Evolutionary conservation across 1,140 invertebrate genomes (phyloP).

Genomic region (Condylostylus longicornis): DNA sequence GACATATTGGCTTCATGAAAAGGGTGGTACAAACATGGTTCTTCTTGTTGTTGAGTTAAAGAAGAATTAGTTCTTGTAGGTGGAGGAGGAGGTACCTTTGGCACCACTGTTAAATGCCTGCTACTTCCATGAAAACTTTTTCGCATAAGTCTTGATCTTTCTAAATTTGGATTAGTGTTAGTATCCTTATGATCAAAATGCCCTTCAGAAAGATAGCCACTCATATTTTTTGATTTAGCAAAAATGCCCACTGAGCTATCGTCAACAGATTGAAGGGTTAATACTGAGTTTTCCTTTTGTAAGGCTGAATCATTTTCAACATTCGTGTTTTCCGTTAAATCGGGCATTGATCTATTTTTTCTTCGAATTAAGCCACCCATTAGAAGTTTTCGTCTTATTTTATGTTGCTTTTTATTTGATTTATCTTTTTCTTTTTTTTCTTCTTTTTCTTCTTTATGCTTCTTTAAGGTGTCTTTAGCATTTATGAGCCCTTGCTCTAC

Average conservation of each 20-base stretch:
- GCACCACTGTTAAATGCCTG: slow-evolving; percentile 57
- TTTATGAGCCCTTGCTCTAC: slow-evolving; percentile 39
- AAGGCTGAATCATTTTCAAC: slow-evolving; percentile 35
- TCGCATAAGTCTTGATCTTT: slow-evolving; percentile 73
- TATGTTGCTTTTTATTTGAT: slow-evolving; percentile 76
- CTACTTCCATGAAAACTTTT: slow-evolving; percentile 77
- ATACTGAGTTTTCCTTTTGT: slow-evolving; percentile 22
- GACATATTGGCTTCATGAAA: slow-evolving; percentile 30
- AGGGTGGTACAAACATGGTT: not conserved
- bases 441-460: slow-evolving; percentile 44
- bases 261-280: slow-evolving; percentile 47
- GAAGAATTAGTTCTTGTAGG: slow-evolving; percentile 75
- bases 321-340: slow-evolving; percentile 58
- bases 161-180: slow-evolving; percentile 61
- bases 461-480: slow-evolving; percentile 42
- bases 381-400: slow-evolving; percentile 69
- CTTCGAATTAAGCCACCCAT: slow-evolving; percentile 78
- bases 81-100: slow-evolving; percentile 71
- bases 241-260: slow-evolving; percentile 53
- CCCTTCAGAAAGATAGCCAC: slow-evolving; percentile 74
- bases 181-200: slow-evolving; percentile 52
- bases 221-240: slow-evolving; percentile 43
- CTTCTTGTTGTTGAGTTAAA: slow-evolving; percentile 20
- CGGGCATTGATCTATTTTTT: slow-evolving; percentile 83
- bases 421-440: slow-evolving; percentile 53